Evolutionary conservation across 1,140 invertebrate genomes (phyloP), one percentile per base, ranked within the genome.

Genomic region (Mya arenaria): DNA sequence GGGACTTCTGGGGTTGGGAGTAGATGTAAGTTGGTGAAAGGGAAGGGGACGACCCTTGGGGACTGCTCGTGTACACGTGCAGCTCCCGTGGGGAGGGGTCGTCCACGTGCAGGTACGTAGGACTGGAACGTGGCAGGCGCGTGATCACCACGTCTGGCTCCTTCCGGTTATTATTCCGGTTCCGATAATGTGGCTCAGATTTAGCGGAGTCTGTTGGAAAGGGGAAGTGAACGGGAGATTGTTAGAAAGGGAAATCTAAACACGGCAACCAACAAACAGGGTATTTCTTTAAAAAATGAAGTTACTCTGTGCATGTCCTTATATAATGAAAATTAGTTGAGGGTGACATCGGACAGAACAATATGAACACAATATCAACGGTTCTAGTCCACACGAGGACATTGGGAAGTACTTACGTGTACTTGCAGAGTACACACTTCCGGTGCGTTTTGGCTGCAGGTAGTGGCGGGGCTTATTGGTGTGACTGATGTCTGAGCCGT

Each of bases 21-120:
- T 77, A 75, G 17, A 73, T 77, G 56, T 83, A 83, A 15, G 81
- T 78, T 23, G 81, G 78, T n/a, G 81, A 77, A 23, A 74, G 28
- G 0, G 84, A 79, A 25, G 63, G 62, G 2, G 84, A 78, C 41
- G 81, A 83, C 30, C 52, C 48, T 17, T 37, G 78, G 19, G 84
- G 84, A 68, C 84, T 85, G 10, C 58, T 69, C 78, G 28, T 69
- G 48, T 56, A 85, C 34, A 68, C 66, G 69, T 56, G 71, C 55
- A 60, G 60, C 58, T 55, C 58, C 28, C 39, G 68, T 28, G n/a
- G 34, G n/a, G 32, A 48, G 52, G 10, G 60, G 23, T 65, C 44
- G 23, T 8, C 63, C 17, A 55, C 58, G 28, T 74, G 56, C 13
- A 30, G 25, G 28, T 79, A 62, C 15, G 37, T 75, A 0, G 74